These are phyloP conservation scores for Euphonia xanthogaster DNA, from an alignment of 2,797 vertebrate genomes.

Conservation along the genomic window DNA sequence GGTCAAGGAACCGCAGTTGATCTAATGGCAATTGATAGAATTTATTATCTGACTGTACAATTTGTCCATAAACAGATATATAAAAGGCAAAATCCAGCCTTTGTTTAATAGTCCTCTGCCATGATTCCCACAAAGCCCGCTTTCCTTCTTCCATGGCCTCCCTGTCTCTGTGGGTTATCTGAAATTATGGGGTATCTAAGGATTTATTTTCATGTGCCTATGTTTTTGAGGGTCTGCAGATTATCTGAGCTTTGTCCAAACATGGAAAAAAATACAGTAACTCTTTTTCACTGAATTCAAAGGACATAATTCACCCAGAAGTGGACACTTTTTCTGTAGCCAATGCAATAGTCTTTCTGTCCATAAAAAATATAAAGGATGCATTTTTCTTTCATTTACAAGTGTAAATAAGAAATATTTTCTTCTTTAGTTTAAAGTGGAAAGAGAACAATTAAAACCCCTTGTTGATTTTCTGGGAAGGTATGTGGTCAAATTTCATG, in stretches of 20 bases:
- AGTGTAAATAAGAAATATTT: neutral
- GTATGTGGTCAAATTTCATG: neutral
- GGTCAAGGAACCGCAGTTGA: constrained; percentile 13
- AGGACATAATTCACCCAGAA: neutral
- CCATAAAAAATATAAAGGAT: neutral
- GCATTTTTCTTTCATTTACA: neutral
- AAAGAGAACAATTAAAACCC: neutral
- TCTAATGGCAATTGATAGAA: neutral
- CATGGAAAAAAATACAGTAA: neutral
- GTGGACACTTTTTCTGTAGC: neutral
- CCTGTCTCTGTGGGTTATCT: neutral
- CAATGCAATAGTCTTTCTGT: neutral
- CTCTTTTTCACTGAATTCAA: neutral
- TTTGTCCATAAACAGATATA: neutral
- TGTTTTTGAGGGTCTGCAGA: neutral
- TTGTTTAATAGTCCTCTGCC: neutral
- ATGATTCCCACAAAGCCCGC: neutral
- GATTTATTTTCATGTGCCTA: neutral
- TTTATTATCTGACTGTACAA: neutral
- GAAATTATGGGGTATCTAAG: neutral
- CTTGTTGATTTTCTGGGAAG: neutral
- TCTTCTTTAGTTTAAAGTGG: neutral
- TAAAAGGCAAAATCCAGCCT: neutral
- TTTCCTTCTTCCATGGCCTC: neutral
- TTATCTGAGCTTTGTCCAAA: neutral